Evolutionary conservation across 2,888 invertebrate species (phyloP), one percentile per base, ranked within the genome.

Genomic region (Allacma fusca): DNA sequence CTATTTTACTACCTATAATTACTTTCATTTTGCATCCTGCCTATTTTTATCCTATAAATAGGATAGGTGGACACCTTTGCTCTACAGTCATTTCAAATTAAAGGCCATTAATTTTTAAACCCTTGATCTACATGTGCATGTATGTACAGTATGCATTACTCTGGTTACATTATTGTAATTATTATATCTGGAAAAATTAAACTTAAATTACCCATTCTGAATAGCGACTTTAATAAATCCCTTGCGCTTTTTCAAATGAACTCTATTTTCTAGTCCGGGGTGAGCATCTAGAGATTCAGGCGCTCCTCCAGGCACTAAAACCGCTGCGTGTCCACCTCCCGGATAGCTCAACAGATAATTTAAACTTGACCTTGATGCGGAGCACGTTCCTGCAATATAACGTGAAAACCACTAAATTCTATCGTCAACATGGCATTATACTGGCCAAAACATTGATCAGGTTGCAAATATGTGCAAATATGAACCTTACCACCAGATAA

Each of bases 271-370:
- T 76, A 90, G 89, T 2, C 92, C 92, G 0, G 96, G 95, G 85
- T 91, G 91, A 0, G 94, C 92, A 82, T 94, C 92, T 12, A 79
- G 43, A 29, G 77, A 72, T 29, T 9, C 79, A 4, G 93, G 91
- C 0, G 96, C 96, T 0, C 98, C 97, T 0, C 97, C 97, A 0
- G 96, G 92, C 75, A 96, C 90, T 64, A 98, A 88, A 1, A 92
- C 90, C 0, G 91, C 90, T 0, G 90, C 93, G 87, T 89, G 88
- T 0, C 85, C 85, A 0, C 87, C 85, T 75, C 84, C 88, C 83
- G 85, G 89, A 80, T 82, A 85, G 83, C 89, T 89, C 29, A 95
- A 85, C 26, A 92, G 85, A 85, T 91, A 88, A 67, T 91, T 87
- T 69, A 96, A 88, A 84, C 94, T 92, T 77, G 91, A 89, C 74